Evolutionary conservation across 2,113 vertebrate species (phyloP).

Genomic region (Thamnaconus septentrionalis): DNA sequence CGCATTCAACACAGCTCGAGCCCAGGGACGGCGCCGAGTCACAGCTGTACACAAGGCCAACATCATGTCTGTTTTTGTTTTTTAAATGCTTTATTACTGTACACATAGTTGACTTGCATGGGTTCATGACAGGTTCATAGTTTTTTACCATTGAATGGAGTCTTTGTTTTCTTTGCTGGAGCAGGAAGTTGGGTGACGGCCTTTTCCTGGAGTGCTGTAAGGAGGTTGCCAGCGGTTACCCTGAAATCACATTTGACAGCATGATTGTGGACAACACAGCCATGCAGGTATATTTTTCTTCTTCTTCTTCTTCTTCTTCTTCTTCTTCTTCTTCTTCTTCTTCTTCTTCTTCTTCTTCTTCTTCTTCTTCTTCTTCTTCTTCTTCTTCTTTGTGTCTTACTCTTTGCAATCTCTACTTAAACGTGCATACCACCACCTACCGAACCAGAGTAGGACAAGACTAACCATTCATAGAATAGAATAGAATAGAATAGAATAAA

Average conservation of each 20-base stretch:
- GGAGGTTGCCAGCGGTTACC: constrained; percentile 87
- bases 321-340: too few relatives aligned
- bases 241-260: constrained; percentile 85
- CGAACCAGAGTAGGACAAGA: too few relatives aligned
- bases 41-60: constrained; percentile 94
- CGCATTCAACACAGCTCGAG: constrained; percentile 85
- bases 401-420: too few relatives aligned
- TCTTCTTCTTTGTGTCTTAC: too few relatives aligned
- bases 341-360: too few relatives aligned
- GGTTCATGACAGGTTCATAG: neutral
- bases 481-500: too few relatives aligned
- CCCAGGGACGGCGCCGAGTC: constrained; percentile 82
- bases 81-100: neutral
- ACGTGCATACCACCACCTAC: too few relatives aligned
- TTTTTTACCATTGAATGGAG: neutral
- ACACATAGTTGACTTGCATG: too few relatives aligned
- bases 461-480: too few relatives aligned
- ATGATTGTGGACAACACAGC: constrained; percentile 96
- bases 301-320: too few relatives aligned
- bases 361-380: too few relatives aligned
- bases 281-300: constrained; percentile 81
- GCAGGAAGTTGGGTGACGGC: constrained; percentile 89
- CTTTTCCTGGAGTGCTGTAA: constrained; percentile 89
- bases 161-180: neutral
- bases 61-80: constrained; percentile 82